Evolutionary conservation across 2,113 vertebrate genomes (phyloP), one percentile per base, ranked within the genome.

Genomic region (Oceanodroma tethys): DNA sequence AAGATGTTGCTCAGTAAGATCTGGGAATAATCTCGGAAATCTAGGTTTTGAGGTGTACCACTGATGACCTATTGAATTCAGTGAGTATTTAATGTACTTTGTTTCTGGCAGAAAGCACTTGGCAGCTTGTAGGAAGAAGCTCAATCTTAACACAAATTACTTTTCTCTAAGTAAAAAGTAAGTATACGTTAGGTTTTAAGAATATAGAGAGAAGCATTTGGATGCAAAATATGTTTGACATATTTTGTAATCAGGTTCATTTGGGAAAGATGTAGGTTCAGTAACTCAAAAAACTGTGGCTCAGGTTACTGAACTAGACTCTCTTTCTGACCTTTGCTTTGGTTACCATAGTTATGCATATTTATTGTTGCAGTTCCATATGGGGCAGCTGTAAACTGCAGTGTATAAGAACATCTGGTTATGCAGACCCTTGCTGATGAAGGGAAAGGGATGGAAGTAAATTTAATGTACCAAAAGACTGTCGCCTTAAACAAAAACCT

Each of bases 341-440:
- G 55, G 90, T 95, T 89, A 85, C 95, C 86, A 73, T 94, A 95
- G 92, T 92, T 97, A 86, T 79, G 53, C 70, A 9, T 94, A 62
- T 94, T 96, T 95, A 92, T 72, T 92, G 36, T 65, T 91, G 60
- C 56, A 81, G 38, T 93, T 94, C 86, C 87, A 68, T 92, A 92
- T 94, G 93, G 82, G 62, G n/a, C 67, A 81, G 73, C 59, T 96
- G 14, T 90, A 50, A 91, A 93, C 20, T 82, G 34, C 70, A 95
- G n/a, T 36, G 15, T 87, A 2, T 89, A 68, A 47, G 76, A 95
- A 94, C 89, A 91, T 94, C 92, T 93, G 90, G 88, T 91, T 85
- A 80, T 86, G 85, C 66, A 90, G 90, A 93, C 36, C 26, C 56
- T 27, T 83, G 42, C 14, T 74, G 88, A 84, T 94, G 84, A 83